Conservation (phyloP, 2,113 vertebrate genomes). For the Psophia crepitans region DNA sequence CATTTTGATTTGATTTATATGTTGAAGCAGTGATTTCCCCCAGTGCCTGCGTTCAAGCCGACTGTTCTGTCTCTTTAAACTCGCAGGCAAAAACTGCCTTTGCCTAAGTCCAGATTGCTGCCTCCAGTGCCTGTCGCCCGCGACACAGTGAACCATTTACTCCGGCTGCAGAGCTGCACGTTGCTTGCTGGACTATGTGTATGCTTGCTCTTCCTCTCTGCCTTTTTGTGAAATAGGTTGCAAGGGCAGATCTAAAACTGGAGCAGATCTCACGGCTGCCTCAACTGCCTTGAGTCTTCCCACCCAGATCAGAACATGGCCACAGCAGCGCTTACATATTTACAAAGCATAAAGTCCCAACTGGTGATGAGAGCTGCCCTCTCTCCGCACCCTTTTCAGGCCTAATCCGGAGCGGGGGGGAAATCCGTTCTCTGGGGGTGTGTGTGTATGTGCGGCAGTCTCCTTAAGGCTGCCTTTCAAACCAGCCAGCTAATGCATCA, state of each 20-base stretch:
- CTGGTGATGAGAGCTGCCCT: background rate
- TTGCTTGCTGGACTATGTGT: background rate
- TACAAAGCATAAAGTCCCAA: background rate
- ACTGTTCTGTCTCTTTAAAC: background rate
- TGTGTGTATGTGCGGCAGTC: background rate
- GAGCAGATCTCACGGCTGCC: background rate
- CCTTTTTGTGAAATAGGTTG: background rate
- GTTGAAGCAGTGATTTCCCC: background rate
- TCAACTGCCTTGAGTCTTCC: background rate
- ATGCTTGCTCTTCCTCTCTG: background rate
- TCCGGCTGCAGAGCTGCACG: background rate
- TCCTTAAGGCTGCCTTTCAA: slow-evolving; percentile 36
- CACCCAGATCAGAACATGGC: background rate
- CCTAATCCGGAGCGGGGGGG: background rate
- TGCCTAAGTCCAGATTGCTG: background rate
- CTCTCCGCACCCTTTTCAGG: background rate
- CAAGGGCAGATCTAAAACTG: background rate
- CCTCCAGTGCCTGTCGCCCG: background rate
- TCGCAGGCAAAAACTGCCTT: fast-evolving
- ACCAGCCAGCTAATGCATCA: slow-evolving; percentile 30
- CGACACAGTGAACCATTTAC: background rate
- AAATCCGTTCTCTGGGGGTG: background rate
- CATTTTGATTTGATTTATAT: background rate
- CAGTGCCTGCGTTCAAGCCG: background rate
- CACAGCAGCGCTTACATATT: background rate